These are phyloP conservation scores for Castor canadensis DNA, from an alignment of 2,113 vertebrate species.

Conservation along the genomic window DNA sequence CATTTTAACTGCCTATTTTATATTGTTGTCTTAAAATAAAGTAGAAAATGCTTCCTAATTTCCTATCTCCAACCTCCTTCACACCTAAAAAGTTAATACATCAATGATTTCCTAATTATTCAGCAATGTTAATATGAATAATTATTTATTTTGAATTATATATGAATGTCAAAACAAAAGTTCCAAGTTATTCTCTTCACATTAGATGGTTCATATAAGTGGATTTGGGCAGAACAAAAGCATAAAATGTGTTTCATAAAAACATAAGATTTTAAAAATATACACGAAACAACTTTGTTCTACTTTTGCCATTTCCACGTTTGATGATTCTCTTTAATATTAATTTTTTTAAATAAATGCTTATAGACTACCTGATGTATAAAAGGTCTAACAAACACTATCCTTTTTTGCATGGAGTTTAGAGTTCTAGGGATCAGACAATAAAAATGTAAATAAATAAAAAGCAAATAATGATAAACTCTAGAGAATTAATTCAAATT, in stretches of 20 bases:
- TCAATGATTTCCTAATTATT: background rate
- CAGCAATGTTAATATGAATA: background rate
- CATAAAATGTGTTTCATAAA: background rate
- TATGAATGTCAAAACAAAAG: background rate
- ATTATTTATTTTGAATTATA: background rate
- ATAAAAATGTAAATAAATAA: too few species aligned
- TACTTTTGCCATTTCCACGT: background rate
- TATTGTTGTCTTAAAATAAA: background rate
- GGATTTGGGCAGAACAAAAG: background rate
- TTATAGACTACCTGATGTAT: background rate
- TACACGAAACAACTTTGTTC: background rate
- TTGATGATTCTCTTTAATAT: background rate
- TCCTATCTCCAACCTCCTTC: background rate
- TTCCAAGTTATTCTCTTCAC: background rate
- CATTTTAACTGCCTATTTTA: background rate
- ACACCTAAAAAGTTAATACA: too few species aligned
- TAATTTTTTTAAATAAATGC: slow-evolving; percentile 1
- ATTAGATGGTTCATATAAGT: background rate
- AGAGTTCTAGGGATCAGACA: background rate
- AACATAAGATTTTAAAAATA: background rate
- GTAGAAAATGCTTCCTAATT: slow-evolving; percentile 1
- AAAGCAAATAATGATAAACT: background rate
- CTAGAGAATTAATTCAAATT: background rate
- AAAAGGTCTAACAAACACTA: background rate
- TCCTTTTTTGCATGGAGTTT: background rate